Evolutionary conservation across 1,140 invertebrate species (phyloP), one percentile per base, ranked within the genome.

Genomic region (Bilobella aurantiaca): DNA sequence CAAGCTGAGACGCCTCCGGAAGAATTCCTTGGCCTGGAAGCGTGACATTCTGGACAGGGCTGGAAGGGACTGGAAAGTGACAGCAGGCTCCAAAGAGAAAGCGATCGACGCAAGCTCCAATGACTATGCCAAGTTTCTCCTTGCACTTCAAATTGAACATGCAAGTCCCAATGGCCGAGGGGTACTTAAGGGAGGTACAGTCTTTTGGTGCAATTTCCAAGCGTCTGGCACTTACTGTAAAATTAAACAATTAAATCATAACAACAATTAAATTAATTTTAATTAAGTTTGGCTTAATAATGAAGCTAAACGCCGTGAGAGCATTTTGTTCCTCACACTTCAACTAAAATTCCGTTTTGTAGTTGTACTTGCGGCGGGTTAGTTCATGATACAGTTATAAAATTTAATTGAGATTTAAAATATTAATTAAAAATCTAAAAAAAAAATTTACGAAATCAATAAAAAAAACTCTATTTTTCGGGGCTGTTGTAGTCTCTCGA

Each of bases 81-180:
- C 91, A 95, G 75, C 91, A 95, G 2, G 90, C 89, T 3, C 91
- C 91, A 74, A 93, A 93, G 2, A 94, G 81, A 74, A 94, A 92
- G 1, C 89, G 89, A 75, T 94, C 90, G 84, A 93, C 90, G 73
- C 92, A 95, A 3, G 91, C 85, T 0, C 90, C 89, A 0, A 93
- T 87, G 0, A 93, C 88, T 74, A 87, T 83, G 1, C 92, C 91
- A 12, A 85, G 85, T 66, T 87, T 79, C 63, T 87, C 84, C 8
- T 82, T 81, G 76, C 92, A 95, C 75, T 95, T 90, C 74, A 92
- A 90, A 77, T 93, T 93, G 78, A 94, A 95, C 89, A 94, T 93
- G 77, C 92, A 95, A 23, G 49, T 53, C 49, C 49, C 49, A 53
- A 53, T 53, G 49, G 49, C 49, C 14, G 8, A 18, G 3, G 49